phyloP scores from a whole-genome alignment of 2,888 invertebrate species.

The Ophioninae sp. region DNA sequence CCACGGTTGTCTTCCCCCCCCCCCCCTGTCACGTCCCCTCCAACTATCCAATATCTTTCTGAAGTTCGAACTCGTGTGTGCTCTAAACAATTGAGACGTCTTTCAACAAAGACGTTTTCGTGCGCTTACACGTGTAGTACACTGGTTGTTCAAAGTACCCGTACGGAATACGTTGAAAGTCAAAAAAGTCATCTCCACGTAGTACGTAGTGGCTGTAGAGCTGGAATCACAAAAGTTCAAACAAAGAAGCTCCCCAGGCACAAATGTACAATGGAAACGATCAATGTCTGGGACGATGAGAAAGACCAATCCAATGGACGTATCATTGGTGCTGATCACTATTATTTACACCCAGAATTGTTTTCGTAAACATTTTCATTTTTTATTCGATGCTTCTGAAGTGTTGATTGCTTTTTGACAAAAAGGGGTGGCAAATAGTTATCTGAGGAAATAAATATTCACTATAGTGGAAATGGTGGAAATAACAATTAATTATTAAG shows the following conservation, averaged over 20 bases:
- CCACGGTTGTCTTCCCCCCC: background rate
- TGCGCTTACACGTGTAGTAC: background rate
- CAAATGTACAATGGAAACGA: background rate
- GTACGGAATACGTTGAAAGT: background rate
- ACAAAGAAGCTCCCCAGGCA: background rate
- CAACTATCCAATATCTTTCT: conserved; percentile 41
- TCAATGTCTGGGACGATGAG: conserved; percentile 40
- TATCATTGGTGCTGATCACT: conserved; percentile 37
- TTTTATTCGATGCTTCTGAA: no score
- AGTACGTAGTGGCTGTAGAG: background rate
- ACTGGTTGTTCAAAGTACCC: background rate
- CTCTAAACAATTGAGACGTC: conserved; percentile 9
- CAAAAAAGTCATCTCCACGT: background rate
- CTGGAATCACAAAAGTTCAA: background rate
- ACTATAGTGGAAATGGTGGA: no score
- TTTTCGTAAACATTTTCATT: background rate
- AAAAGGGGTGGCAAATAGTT: no score
- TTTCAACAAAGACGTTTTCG: background rate
- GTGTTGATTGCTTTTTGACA: no score
- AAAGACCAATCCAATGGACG: conserved; percentile 53
- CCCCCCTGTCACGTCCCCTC: conserved; percentile 8
- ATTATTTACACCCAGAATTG: conserved; percentile 16
- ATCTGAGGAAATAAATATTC: no score
- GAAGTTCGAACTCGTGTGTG: conserved; percentile 8
- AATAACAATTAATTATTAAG: no score